These are phyloP conservation scores for Calameuta pallipes DNA, from an alignment of 2,888 invertebrate genomes.

Conservation along the genomic window DNA sequence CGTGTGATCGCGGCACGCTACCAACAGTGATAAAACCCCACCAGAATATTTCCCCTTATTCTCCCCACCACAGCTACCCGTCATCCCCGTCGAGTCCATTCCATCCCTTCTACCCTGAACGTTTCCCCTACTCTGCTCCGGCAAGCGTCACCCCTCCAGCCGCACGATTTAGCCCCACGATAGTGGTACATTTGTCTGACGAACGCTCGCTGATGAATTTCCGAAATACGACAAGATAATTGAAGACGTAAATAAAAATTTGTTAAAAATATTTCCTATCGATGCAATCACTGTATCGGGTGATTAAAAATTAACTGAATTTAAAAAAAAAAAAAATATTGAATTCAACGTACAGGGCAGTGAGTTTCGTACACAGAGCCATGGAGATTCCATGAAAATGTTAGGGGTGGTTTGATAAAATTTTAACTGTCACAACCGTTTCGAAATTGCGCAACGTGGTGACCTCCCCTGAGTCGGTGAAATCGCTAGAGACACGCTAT, in stretches of 20 bases:
- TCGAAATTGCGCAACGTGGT: not conserved
- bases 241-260: not conserved
- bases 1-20: slow-evolving; percentile 61
- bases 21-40: slow-evolving; percentile 46
- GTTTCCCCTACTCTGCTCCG: slow-evolving; percentile 10
- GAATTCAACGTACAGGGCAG: not conserved
- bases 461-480: not conserved
- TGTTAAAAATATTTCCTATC: not conserved
- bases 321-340: not conserved
- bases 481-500: slow-evolving; percentile 17
- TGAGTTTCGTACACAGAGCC: not conserved
- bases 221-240: not conserved
- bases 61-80: slow-evolving; percentile 14
- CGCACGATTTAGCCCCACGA: slow-evolving; percentile 39
- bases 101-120: slow-evolving; percentile 21
- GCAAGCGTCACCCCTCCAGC: slow-evolving; percentile 26
- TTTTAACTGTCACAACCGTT: not conserved
- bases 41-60: slow-evolving; percentile 18
- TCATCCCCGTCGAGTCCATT: slow-evolving; percentile 16
- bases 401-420: not conserved
- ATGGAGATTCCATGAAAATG: not conserved
- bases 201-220: slow-evolving; percentile 24
- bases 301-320: not conserved
- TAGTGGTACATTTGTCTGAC: slow-evolving; percentile 42
- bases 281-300: not conserved